Percentiles rank a stretch among this genome's conserved stretches.
Evolutionary conservation across 2,888 invertebrate genomes (phyloP).

Genomic region (Torymus aiolomorphi): DNA sequence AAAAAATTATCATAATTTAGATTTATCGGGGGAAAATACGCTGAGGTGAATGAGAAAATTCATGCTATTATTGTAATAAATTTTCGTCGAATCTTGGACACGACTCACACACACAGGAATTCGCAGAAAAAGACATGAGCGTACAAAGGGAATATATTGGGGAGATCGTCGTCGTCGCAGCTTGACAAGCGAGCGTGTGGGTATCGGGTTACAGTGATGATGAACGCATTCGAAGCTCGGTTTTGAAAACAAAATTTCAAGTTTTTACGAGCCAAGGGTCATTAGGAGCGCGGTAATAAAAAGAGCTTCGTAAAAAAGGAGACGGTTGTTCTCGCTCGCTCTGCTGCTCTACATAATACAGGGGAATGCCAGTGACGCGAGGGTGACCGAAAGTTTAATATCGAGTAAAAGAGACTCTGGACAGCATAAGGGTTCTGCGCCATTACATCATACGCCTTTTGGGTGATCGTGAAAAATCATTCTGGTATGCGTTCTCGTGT

Average conservation of each 20-base stretch:
- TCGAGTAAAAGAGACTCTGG: constrained; percentile 39
- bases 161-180: constrained; percentile 20
- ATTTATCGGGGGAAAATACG: too few relatives aligned
- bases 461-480: constrained; percentile 32
- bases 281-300: constrained; percentile 56
- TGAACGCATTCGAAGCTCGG: constrained; percentile 52
- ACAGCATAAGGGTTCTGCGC: constrained; percentile 40
- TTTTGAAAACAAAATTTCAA: constrained; percentile 68
- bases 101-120: background rate
- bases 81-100: too few relatives aligned
- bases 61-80: too few relatives aligned
- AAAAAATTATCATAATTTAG: too few relatives aligned
- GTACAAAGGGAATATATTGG: constrained; percentile 30
- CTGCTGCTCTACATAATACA: constrained; percentile 10
- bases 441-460: constrained; percentile 44
- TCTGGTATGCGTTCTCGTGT: background rate
- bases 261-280: constrained; percentile 60
- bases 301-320: constrained; percentile 40
- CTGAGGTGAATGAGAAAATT: too few relatives aligned
- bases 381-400: constrained; percentile 52
- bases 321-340: constrained; percentile 38
- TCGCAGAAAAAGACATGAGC: constrained; percentile 48
- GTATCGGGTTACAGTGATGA: constrained; percentile 63
- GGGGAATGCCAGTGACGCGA: constrained; percentile 26
- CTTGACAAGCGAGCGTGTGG: constrained; percentile 25